Conservation (phyloP, 1,140 invertebrate species). For the Lycorma delicatula region DNA sequence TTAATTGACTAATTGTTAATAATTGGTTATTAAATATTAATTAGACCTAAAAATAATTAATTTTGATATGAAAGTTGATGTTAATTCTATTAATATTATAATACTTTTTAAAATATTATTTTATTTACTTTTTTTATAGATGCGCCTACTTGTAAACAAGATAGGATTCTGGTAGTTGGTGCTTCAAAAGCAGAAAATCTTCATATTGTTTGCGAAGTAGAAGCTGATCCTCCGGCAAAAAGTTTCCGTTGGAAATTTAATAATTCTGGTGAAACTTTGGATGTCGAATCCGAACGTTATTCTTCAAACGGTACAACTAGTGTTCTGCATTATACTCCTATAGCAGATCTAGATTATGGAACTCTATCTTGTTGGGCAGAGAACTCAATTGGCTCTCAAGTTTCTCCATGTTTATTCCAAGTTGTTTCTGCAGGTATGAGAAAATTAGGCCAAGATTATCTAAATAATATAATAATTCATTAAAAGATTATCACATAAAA, state of each 20-base stretch:
- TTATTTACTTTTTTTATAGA: slow-evolving; percentile 47
- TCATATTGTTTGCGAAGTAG: slow-evolving; percentile 75
- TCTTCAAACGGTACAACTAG: slow-evolving; percentile 41
- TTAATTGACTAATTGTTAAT: no score
- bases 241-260: slow-evolving; percentile 88
- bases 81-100: no score
- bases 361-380: slow-evolving; percentile 67
- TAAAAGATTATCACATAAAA: no score
- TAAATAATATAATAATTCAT: no score
- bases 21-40: no score
- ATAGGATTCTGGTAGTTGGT: slow-evolving; percentile 68
- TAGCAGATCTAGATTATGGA: slow-evolving; percentile 55
- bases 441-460: no score
- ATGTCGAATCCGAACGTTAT: slow-evolving; percentile 63
- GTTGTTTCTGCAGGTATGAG: slow-evolving; percentile 60
- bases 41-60: no score
- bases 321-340: slow-evolving; percentile 43
- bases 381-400: slow-evolving; percentile 65
- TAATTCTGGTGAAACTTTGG: slow-evolving; percentile 74
- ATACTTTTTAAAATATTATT: no score
- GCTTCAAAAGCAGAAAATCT: slow-evolving; percentile 73
- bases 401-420: slow-evolving; percentile 68
- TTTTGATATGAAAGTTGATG: no score
- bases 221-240: slow-evolving; percentile 74
- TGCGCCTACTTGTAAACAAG: slow-evolving; percentile 67